Evolutionary conservation across 2,113 vertebrate species (phyloP).

Genomic region (Muntiacus muntjak): DNA sequence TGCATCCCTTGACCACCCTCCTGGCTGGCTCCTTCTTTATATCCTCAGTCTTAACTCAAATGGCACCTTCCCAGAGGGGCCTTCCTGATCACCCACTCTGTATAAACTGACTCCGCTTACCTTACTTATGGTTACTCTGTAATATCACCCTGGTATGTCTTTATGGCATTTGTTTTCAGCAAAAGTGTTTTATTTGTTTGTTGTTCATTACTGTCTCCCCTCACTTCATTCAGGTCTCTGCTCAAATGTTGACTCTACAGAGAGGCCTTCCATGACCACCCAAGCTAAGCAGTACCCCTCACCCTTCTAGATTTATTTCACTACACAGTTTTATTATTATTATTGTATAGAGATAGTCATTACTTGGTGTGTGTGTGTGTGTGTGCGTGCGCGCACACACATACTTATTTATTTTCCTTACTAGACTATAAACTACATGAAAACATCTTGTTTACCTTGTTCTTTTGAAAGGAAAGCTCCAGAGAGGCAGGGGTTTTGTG

Average conservation of each 20-base stretch:
- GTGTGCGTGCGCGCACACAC: accelerated
- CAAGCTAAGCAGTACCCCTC: neutral
- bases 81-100: neutral
- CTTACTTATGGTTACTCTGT: neutral
- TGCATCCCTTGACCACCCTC: neutral
- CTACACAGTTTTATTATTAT: neutral
- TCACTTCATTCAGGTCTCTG: neutral
- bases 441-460: neutral
- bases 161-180: neutral
- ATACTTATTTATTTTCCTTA: neutral
- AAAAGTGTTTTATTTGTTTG: neutral
- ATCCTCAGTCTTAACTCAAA: neutral
- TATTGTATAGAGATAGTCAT: neutral
- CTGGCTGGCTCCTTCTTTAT: neutral
- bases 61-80: neutral
- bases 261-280: neutral
- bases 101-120: neutral
- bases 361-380: neutral
- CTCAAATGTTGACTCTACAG: neutral
- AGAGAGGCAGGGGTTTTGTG: neutral
- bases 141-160: neutral
- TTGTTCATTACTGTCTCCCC: neutral
- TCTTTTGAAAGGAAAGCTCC: neutral
- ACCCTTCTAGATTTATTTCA: neutral
- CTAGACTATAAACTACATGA: neutral